Evolutionary conservation across 2,797 vertebrate genomes (phyloP).

Genomic region (Bufotes viridis): DNA sequence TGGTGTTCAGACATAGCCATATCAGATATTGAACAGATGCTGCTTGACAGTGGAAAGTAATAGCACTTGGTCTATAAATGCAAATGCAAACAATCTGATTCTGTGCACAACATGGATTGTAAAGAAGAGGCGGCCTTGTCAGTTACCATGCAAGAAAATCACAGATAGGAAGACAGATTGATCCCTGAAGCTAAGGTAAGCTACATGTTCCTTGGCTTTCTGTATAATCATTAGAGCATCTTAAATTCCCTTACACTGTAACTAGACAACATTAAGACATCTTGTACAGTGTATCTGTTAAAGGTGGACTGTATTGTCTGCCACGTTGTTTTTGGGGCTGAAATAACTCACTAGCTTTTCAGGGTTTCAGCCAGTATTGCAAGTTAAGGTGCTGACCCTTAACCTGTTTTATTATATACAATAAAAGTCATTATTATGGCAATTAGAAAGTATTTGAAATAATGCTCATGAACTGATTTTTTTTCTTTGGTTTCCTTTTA

Average conservation of each 20-base stretch:
- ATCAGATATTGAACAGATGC: slow-evolving; percentile 67
- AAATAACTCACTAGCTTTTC: neutral
- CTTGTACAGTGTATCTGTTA: slow-evolving; percentile 14
- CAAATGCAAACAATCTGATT: slow-evolving; percentile 73
- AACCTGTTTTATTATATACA: slow-evolving; percentile 3
- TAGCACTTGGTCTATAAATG: slow-evolving; percentile 66
- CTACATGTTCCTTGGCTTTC: slow-evolving; percentile 68
- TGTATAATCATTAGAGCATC: slow-evolving; percentile 59
- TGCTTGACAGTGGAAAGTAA: slow-evolving; percentile 70
- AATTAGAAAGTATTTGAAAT: neutral
- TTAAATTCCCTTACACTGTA: slow-evolving; percentile 64
- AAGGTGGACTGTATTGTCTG: slow-evolving; percentile 34
- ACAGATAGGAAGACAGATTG: slow-evolving; percentile 71
- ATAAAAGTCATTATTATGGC: neutral
- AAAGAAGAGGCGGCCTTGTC: slow-evolving; percentile 69
- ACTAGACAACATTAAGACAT: slow-evolving; percentile 65
- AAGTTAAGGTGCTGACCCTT: neutral
- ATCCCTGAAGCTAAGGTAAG: slow-evolving; percentile 66
- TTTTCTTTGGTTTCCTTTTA: too few relatives aligned
- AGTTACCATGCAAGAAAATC: slow-evolving; percentile 69
- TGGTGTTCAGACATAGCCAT: slow-evolving; percentile 50
- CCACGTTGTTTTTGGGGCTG: slow-evolving; percentile 37
- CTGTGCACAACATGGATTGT: slow-evolving; percentile 70
- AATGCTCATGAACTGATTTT: neutral
- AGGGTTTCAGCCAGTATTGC: neutral